Evolutionary conservation across 2,888 invertebrate genomes (phyloP).

Genomic region (Athripsodes cinereus): DNA sequence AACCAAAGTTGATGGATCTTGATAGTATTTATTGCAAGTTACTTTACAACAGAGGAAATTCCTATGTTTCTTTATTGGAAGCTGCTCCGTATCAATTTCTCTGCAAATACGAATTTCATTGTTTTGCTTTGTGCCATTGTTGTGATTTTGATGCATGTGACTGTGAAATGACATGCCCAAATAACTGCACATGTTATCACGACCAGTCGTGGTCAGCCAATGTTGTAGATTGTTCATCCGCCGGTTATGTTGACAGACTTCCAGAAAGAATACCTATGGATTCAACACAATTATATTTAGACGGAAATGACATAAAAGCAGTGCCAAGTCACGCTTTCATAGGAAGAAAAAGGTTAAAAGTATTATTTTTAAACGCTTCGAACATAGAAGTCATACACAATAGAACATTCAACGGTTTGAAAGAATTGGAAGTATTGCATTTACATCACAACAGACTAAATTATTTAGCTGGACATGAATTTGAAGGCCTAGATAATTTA

Average conservation of each 20-base stretch:
- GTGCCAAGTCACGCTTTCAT: slow-evolving; percentile 80
- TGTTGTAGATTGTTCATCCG: slow-evolving; percentile 74
- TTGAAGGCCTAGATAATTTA: slow-evolving; percentile 69
- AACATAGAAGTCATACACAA: slow-evolving; percentile 75
- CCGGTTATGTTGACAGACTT: slow-evolving; percentile 61
- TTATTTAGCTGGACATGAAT: slow-evolving; percentile 70
- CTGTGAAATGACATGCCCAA: slow-evolving; percentile 88
- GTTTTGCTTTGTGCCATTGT: slow-evolving; percentile 82
- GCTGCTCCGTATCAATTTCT: slow-evolving; percentile 77
- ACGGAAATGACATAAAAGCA: slow-evolving; percentile 72
- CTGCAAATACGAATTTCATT: slow-evolving; percentile 78
- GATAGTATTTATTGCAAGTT: slow-evolving; percentile 78
- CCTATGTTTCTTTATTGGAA: slow-evolving; percentile 69
- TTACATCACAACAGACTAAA: slow-evolving; percentile 68
- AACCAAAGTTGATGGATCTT: slow-evolving; percentile 76
- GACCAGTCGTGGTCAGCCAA: slow-evolving; percentile 83
- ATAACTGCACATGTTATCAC: slow-evolving; percentile 82
- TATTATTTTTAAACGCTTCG: slow-evolving; percentile 71
- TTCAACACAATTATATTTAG: slow-evolving; percentile 80
- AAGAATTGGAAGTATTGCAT: slow-evolving; percentile 67
- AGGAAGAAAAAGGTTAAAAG: slow-evolving; percentile 71
- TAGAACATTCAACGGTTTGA: slow-evolving; percentile 77
- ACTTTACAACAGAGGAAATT: slow-evolving; percentile 68
- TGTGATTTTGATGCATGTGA: slow-evolving; percentile 90
- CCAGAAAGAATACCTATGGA: slow-evolving; percentile 87